These are phyloP conservation scores for Episyrphus balteatus DNA, from an alignment of 1,140 invertebrate species.

Conservation along the genomic window DNA sequence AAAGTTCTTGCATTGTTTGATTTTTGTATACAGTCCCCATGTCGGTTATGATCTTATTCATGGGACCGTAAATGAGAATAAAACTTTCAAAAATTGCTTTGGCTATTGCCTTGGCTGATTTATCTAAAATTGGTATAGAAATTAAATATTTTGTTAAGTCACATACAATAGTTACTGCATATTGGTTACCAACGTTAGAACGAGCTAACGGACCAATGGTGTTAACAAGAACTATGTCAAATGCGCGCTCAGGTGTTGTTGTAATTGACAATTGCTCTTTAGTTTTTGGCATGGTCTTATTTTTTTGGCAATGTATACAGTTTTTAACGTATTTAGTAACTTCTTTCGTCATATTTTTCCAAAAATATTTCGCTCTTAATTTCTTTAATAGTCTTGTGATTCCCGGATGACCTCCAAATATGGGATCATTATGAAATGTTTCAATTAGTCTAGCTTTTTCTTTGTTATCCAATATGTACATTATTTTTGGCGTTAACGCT, in stretches of 20 bases:
- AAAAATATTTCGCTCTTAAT: background rate
- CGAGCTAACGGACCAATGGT: conserved; percentile 1
- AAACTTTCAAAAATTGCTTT: conserved; percentile 7
- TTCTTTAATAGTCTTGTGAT: background rate
- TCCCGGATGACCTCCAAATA: background rate
- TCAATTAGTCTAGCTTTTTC: background rate
- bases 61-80: conserved; percentile 7
- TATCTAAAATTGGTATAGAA: conserved; percentile 1
- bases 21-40: conserved; percentile 7
- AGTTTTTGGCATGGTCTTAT: background rate
- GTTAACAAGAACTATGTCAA: conserved; percentile 1
- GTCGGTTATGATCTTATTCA: conserved; percentile 4
- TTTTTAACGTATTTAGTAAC: conserved; percentile 1
- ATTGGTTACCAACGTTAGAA: background rate
- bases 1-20: conserved; percentile 2
- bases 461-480: background rate
- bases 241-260: background rate
- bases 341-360: conserved; percentile 1
- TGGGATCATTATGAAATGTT: background rate
- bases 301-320: background rate
- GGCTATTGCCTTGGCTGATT: conserved; percentile 4
- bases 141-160: conserved; percentile 5
- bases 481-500: background rate
- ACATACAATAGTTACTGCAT: conserved; percentile 6
- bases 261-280: background rate